Base-by-base conservation (phyloP, 2,113 vertebrate genomes). In the Callorhinus ursinus region DNA sequence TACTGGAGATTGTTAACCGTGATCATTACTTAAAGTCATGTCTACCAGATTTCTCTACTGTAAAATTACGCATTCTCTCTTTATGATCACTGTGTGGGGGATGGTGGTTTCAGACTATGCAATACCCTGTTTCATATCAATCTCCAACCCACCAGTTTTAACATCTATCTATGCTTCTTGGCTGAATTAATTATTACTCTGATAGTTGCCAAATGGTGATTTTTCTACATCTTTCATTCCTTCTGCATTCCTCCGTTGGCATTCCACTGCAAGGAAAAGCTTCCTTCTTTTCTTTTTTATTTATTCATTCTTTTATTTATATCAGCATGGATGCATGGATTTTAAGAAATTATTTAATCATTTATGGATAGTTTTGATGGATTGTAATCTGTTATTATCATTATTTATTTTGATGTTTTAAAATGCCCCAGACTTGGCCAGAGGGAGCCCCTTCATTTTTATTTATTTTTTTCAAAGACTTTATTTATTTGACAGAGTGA, bases 401-500 rank as follows among this genome's bases (percentile, higher is more conserved):
- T 87, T 89, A 57, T 71, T 67, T 86, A 39, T 67, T 86, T 89
- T 90, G 39, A 77, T 93, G 49, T 57, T 55, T 93, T 91, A 69
- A 59, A 92, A 65, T 93, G 5, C 57, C 19, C 49, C 42, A 57
- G 39, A 42, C 49, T 91, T 21, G 22, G 8, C 28, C 55, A 15
- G 7, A 46, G 49, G 57, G 33, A 95, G 24, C 7, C 13, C 55
- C 31, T 93, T 74, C 42, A 81, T 33, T 67, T 67, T 33, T 33
- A 33, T 67, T 31, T 65, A 28, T 28, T 31, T 65, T 31, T 14
- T 6, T 5, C 63, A 67, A 67, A 33, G 31, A 7, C 16, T 67
- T 67, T 16, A 65, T 5, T 65, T 67, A 33, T 67, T 67, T 65
- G 63, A 65, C 63, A 33, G 28, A 33, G 46, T 7, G 46, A 46